Evolutionary conservation across 2,888 invertebrate genomes (phyloP), one percentile per base, ranked within the genome.

Genomic region (Hypselothyrea guttata): DNA sequence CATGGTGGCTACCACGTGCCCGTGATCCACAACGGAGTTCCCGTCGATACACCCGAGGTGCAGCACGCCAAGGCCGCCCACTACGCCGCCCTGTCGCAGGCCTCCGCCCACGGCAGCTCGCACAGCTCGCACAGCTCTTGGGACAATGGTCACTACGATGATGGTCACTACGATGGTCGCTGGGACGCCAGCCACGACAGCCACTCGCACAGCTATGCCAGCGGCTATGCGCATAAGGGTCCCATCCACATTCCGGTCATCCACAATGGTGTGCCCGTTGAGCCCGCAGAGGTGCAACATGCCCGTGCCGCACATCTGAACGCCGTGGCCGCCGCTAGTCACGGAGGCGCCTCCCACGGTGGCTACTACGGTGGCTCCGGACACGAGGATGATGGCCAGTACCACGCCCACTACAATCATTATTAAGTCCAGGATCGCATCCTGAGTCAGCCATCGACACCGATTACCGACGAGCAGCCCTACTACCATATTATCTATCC

Each of bases 31-130:
- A 91, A 91, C 58, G 91, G 91, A 12, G 90, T 91, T 1, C 91
- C 91, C 38, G 86, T 91, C 28, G 91, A 91, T 41, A 91, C 91
- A 2, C 91, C 91, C 41, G 91, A 91, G 79, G 91, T 91, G 5
- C 90, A 90, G 78, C 89, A 90, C 53, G 90, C 90, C 38, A 88
- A 90, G 74, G 89, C 90, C 31, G 88, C 89, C 4, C 90, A 90
- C 53, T 89, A 68, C 57, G 90, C 90, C 30, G 90, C 90, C 38
- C 65, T 89, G 5, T 88, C 89, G 7, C 86, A 88, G 59, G 90
- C 90, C 5, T 72, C 76, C 22, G 76, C 75, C 11, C 71, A 75
- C 40, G n/a, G n/a, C n/a, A 22, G 22, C 22, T 22, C 22, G 3
- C 56, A 71, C 47, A 71, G 71, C 48, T 81, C 74, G 0, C 72